Percentiles rank a stretch among this genome's conserved stretches.
Conservation (phyloP, 2,797 vertebrate genomes). For the Holocentrus rufus region DNA sequence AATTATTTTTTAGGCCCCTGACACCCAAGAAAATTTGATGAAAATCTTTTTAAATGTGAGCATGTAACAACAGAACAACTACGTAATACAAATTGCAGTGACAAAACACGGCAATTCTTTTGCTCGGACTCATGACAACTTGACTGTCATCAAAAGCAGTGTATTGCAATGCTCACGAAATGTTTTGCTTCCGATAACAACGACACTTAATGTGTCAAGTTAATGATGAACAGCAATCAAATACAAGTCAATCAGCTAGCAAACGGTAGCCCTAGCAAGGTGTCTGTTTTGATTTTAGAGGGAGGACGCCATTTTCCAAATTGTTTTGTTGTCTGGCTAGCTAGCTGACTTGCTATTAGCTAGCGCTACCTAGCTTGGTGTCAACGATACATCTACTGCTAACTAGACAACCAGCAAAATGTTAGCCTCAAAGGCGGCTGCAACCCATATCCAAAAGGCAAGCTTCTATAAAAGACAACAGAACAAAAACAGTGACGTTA, state of each 20-base stretch:
- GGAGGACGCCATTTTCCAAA: conserved; percentile 54
- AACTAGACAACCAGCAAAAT: conserved; percentile 4
- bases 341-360: conserved; percentile 34
- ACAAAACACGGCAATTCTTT: conserved; percentile 8
- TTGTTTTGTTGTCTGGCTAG: conserved; percentile 52
- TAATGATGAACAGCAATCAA: background rate
- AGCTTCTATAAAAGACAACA: background rate
- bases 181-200: background rate
- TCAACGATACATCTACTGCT: background rate
- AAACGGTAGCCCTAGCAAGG: background rate
- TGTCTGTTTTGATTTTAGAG: conserved; percentile 33
- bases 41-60: background rate
- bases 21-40: background rate
- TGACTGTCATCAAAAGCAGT: conserved; percentile 49
- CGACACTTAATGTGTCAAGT: conserved; percentile 44
- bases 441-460: background rate
- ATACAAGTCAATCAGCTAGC: background rate
- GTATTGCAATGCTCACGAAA: conserved; percentile 1
- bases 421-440: conserved; percentile 8
- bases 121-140: conserved; percentile 9
- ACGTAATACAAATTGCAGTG: background rate
- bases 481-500: background rate
- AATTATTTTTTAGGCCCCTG: no score
- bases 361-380: conserved; percentile 8
- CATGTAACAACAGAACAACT: background rate